A percentile compares a stretch with the other conserved stretches of the same genome.
Conservation (phyloP, 2,888 invertebrate species). For the Dolichomitus sp. region DNA sequence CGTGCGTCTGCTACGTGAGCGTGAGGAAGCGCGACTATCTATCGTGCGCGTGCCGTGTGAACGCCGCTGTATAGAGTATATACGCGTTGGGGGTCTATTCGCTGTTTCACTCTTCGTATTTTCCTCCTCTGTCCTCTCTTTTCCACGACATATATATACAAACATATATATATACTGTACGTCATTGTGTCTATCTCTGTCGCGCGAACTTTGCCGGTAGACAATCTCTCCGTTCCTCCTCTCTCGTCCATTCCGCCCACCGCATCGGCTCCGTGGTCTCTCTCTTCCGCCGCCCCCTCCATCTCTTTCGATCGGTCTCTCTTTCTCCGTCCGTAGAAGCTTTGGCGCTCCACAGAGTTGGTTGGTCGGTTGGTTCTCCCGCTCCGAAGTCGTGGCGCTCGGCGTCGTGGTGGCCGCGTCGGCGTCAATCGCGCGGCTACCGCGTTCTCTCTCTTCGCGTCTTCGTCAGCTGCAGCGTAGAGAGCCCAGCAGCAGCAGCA, state of each 20-base stretch:
- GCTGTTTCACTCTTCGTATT: constrained; percentile 62
- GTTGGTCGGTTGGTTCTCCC: constrained; percentile 68
- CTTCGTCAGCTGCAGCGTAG: constrained; percentile 60
- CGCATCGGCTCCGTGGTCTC: constrained; percentile 25
- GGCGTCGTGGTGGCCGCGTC: constrained; percentile 62
- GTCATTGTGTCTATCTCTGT: constrained; percentile 56
- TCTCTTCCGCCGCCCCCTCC: constrained; percentile 43
- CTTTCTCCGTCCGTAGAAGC: constrained; percentile 57
- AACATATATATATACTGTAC: constrained; percentile 3
- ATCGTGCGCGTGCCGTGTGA: constrained; percentile 72
- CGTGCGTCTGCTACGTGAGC: constrained; percentile 71
- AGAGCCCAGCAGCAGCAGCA: constrained; percentile 54
- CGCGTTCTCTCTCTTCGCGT: constrained; percentile 68
- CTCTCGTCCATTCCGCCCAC: constrained; percentile 49
- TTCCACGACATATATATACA: constrained; percentile 23
- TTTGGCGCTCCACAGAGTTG: constrained; percentile 53
- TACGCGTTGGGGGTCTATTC: constrained; percentile 58
- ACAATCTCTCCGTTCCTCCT: constrained; percentile 49
- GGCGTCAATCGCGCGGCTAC: constrained; percentile 76
- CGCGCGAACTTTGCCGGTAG: constrained; percentile 49
- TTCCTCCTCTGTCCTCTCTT: constrained; percentile 57
- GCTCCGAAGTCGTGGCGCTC: constrained; percentile 52
- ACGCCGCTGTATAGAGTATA: constrained; percentile 60
- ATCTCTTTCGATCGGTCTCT: constrained; percentile 61
- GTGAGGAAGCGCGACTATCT: constrained; percentile 73